phyloP scores from a whole-genome alignment of 1,140 invertebrate species.

The Panagrolaimus sp. region DNA sequence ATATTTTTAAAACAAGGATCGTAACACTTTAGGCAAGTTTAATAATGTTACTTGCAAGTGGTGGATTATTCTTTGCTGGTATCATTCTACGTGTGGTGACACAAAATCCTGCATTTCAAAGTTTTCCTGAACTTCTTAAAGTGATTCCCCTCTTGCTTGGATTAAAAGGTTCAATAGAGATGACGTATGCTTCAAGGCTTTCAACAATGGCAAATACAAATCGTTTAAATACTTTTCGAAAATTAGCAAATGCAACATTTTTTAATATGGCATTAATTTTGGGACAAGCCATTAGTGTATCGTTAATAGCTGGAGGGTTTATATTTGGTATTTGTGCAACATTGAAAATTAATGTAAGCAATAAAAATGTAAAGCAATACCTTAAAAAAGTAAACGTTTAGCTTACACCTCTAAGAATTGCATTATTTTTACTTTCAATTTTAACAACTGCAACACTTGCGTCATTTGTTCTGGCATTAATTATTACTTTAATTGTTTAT shows the following conservation, averaged over 20 bases:
- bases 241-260: background rate
- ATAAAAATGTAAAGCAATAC: too few relatives aligned
- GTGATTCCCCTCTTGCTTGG: slow-evolving; percentile 1
- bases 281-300: background rate
- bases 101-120: slow-evolving; percentile 5
- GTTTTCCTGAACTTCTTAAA: background rate
- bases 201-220: slow-evolving; percentile 5
- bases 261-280: slow-evolving; percentile 11
- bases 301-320: background rate
- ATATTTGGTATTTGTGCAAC: background rate
- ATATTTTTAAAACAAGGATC: too few relatives aligned
- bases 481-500: slow-evolving; percentile 10
- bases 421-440: background rate
- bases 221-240: background rate
- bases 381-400: too few relatives aligned
- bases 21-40: background rate
- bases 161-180: slow-evolving; percentile 7
- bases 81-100: background rate
- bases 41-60: slow-evolving; percentile 9
- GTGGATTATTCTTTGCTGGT: background rate
- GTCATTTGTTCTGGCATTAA: background rate
- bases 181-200: background rate
- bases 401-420: background rate
- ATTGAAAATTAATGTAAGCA: too few relatives aligned
- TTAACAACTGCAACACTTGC: background rate